A percentile compares a stretch with the other conserved stretches of the same genome.
These are phyloP conservation scores for Tolypeutes matacus DNA, from an alignment of 2,797 vertebrate species.

Conservation along the genomic window DNA sequence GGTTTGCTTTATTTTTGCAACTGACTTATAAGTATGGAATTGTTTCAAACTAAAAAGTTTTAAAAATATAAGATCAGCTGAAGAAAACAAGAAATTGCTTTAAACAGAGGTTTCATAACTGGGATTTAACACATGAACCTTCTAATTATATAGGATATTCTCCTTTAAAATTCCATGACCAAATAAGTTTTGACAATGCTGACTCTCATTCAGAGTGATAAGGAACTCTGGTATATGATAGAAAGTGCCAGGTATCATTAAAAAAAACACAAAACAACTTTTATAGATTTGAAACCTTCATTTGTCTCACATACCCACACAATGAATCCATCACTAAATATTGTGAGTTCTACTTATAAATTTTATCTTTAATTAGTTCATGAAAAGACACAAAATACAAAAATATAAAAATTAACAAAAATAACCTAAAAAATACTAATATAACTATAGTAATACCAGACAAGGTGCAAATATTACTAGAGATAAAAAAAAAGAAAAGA, in stretches of 20 bases:
- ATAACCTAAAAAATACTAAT: neutral
- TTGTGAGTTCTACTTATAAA: neutral
- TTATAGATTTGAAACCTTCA: neutral
- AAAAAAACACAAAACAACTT: neutral
- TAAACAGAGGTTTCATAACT: neutral
- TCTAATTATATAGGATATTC: neutral
- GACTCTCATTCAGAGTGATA: neutral
- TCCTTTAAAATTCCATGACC: neutral
- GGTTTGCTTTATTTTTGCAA: too few species aligned
- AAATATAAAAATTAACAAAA: neutral
- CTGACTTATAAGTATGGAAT: too few species aligned
- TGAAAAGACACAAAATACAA: neutral
- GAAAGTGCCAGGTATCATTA: neutral
- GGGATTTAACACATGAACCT: slow-evolving; percentile 16
- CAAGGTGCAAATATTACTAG: neutral
- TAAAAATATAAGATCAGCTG: neutral
- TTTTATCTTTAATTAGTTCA: neutral
- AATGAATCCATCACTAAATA: neutral
- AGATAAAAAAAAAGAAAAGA: neutral
- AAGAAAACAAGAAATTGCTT: slow-evolving; percentile 42
- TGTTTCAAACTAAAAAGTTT: too few species aligned
- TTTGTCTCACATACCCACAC: neutral
- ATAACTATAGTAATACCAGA: neutral
- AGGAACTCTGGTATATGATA: neutral
- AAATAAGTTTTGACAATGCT: neutral